phyloP scores from a whole-genome alignment of 2,888 invertebrate genomes.

The Trichopoda pennipes region DNA sequence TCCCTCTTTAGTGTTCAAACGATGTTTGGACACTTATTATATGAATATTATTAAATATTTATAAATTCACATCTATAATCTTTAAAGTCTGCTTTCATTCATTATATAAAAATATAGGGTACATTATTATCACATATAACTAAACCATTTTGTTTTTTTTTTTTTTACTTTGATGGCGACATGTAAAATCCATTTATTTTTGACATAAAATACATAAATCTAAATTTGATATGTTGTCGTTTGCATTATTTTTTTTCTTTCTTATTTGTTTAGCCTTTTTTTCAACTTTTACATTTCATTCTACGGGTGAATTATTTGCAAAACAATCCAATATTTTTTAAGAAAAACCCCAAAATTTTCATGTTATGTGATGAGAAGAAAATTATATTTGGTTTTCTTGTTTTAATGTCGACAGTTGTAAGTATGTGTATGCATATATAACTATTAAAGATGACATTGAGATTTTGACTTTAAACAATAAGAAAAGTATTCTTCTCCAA shows the following conservation, averaged over 20 bases:
- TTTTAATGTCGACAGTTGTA: slow-evolving; percentile 5
- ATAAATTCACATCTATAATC: background rate
- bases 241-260: slow-evolving; percentile 31
- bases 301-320: slow-evolving; percentile 41
- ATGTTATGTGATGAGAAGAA: slow-evolving; percentile 32
- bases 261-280: slow-evolving; percentile 4
- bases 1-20: too few species aligned
- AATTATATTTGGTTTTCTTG: slow-evolving; percentile 31
- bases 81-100: background rate
- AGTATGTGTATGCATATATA: slow-evolving; percentile 10
- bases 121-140: background rate
- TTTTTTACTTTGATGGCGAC: slow-evolving; percentile 65
- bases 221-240: slow-evolving; percentile 70
- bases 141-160: background rate
- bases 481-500: background rate
- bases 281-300: slow-evolving; percentile 14
- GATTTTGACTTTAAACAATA: slow-evolving; percentile 49
- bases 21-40: too few species aligned
- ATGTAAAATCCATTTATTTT: slow-evolving; percentile 72
- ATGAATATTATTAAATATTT: background rate
- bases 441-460: slow-evolving; percentile 53
- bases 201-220: slow-evolving; percentile 71
- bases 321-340: slow-evolving; percentile 32
- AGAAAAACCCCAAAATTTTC: slow-evolving; percentile 24
- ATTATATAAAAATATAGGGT: background rate